Percentiles rank a stretch among this genome's conserved stretches.
phyloP scores from a whole-genome alignment of 1,140 invertebrate species.

The Papilio polytes region DNA sequence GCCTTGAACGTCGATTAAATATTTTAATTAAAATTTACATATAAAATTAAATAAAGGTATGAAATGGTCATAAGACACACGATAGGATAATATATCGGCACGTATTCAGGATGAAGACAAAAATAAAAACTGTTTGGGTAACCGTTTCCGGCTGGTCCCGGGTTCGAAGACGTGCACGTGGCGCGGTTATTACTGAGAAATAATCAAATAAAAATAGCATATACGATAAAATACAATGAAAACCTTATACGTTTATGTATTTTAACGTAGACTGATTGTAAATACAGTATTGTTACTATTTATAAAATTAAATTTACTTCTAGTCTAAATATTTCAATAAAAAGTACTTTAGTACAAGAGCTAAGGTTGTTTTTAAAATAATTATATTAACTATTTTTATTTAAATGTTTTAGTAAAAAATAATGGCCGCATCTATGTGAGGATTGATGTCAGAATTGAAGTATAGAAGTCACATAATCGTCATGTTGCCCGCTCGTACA shows the following conservation, averaged over 20 bases:
- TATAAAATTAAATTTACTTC: neutral
- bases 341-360: too few species aligned
- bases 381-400: too few species aligned
- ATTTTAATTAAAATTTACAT: too few species aligned
- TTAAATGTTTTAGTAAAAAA: too few species aligned
- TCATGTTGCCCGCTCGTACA: conserved; percentile 12
- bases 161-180: conserved; percentile 73
- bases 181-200: conserved; percentile 75
- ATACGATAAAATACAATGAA: conserved; percentile 62
- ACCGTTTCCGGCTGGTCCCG: conserved; percentile 75
- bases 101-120: conserved; percentile 69
- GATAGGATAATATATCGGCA: conserved; percentile 4
- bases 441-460: neutral
- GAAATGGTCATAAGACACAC: neutral
- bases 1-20: too few species aligned
- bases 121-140: conserved; percentile 82
- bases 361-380: too few species aligned
- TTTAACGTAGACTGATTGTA: conserved; percentile 33
- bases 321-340: too few species aligned
- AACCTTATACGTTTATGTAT: conserved; percentile 42
- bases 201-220: conserved; percentile 78
- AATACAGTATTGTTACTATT: neutral
- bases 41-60: neutral
- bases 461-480: conserved; percentile 27
- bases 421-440: neutral